Conservation (phyloP, 2,888 invertebrate genomes). For the Glyphotaelius pellucidus region DNA sequence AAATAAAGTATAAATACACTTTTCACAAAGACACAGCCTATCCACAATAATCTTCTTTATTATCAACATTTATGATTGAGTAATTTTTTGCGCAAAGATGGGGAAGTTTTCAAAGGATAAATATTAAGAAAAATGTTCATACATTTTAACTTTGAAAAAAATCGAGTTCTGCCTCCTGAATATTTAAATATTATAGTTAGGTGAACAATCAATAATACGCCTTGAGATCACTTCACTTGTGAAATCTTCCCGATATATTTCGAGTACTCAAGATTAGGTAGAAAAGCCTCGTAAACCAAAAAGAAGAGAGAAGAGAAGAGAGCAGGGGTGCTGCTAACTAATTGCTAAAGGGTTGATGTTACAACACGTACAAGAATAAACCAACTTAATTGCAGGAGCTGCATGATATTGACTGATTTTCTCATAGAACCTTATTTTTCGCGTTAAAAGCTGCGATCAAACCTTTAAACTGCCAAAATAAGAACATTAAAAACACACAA, state of each 20-base stretch:
- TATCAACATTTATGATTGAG: neutral
- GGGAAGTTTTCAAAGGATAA: neutral
- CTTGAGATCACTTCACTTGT: neutral
- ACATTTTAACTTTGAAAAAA: neutral
- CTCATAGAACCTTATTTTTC: neutral
- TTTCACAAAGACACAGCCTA: neutral
- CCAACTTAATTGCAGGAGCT: neutral
- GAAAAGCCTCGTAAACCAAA: neutral
- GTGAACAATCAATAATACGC: neutral
- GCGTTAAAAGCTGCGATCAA: neutral
- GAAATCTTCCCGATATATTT: neutral
- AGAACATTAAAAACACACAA: neutral
- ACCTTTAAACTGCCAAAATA: neutral
- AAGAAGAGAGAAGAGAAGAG: neutral
- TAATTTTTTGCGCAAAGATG: neutral
- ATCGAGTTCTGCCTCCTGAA: neutral
- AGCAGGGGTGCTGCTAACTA: neutral
- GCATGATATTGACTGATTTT: constrained; percentile 21
- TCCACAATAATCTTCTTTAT: neutral
- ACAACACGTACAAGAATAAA: neutral
- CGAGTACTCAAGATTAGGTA: neutral
- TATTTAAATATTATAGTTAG: neutral
- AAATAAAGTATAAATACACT: constrained; percentile 37
- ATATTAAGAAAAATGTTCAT: neutral
- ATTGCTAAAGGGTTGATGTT: neutral